Percentiles rank a stretch among this genome's conserved stretches.
These are phyloP conservation scores for Pollenia amentaria DNA, from an alignment of 2,888 invertebrate species.

Conservation along the genomic window DNA sequence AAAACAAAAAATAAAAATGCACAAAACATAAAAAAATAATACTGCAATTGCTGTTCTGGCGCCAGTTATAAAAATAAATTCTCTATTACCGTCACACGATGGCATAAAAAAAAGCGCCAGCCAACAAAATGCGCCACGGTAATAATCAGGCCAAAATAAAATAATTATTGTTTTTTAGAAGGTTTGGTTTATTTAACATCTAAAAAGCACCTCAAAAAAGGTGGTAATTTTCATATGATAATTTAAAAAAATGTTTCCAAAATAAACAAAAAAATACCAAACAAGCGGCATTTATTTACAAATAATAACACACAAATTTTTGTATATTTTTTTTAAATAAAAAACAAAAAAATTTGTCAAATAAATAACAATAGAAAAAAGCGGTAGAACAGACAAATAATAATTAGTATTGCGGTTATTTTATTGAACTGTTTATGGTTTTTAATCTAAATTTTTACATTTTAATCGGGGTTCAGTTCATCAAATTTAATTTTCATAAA, in stretches of 20 bases:
- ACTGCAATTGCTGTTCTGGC: slow-evolving; percentile 70
- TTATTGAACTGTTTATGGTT: no score
- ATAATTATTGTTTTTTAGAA: slow-evolving; percentile 61
- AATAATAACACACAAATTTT: neutral
- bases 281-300: slow-evolving; percentile 11
- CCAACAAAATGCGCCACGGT: slow-evolving; percentile 63
- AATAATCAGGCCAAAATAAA: slow-evolving; percentile 69
- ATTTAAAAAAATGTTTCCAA: neutral
- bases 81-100: slow-evolving; percentile 67
- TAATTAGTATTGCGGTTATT: no score
- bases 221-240: slow-evolving; percentile 51
- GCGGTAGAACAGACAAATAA: neutral
- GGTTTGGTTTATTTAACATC: slow-evolving; percentile 40
- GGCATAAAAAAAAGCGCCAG: slow-evolving; percentile 54
- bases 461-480: no score
- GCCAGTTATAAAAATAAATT: slow-evolving; percentile 74
- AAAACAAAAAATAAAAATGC: slow-evolving; percentile 21
- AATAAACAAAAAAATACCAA: slow-evolving; percentile 29
- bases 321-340: neutral
- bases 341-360: neutral
- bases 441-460: no score
- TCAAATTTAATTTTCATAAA: no score
- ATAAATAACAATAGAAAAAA: neutral
- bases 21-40: slow-evolving; percentile 5
- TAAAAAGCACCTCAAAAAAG: slow-evolving; percentile 10